phyloP scores from a whole-genome alignment of 1,140 invertebrate species.

The Alviniconcha marisindica region DNA sequence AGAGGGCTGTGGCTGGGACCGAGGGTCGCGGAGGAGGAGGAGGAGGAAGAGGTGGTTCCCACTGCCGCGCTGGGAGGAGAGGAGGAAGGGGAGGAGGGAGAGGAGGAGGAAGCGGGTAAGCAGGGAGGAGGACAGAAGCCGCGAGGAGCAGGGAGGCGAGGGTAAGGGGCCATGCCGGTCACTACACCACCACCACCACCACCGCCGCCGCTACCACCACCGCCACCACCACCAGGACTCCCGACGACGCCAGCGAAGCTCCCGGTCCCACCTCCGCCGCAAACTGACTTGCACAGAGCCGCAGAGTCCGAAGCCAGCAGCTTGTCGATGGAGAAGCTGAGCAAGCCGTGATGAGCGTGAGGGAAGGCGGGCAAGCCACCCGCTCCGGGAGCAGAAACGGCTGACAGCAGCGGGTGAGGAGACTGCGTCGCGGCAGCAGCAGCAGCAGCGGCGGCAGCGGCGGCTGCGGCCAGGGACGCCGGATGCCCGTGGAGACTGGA shows the following conservation, averaged over 20 bases:
- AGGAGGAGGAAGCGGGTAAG: neutral
- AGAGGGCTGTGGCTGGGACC: too few relatives aligned
- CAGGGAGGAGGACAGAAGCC: neutral
- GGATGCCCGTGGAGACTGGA: slow-evolving; percentile 2
- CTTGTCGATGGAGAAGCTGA: slow-evolving; percentile 39
- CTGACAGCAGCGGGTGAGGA: neutral
- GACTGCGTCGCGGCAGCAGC: neutral
- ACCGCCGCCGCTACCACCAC: neutral
- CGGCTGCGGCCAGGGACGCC: slow-evolving; percentile 6
- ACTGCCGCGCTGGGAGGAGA: too few relatives aligned
- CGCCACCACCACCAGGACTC: neutral
- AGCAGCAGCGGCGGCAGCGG: slow-evolving; percentile 5
- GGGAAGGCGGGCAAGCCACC: neutral
- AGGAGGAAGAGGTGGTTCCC: too few relatives aligned
- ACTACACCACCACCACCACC: neutral
- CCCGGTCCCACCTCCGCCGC: too few relatives aligned
- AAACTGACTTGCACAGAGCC: neutral
- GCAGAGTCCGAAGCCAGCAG: slow-evolving; percentile 26
- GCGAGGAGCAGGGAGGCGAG: neutral
- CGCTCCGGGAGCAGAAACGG: neutral
- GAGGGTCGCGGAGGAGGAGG: too few relatives aligned
- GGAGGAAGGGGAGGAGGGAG: neutral
- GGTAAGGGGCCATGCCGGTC: neutral
- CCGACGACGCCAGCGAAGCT: neutral
- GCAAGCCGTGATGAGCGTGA: slow-evolving; percentile 6